Percentiles rank a stretch among this genome's conserved stretches.
phyloP scores from a whole-genome alignment of 1,140 invertebrate genomes.

The Lordiphosa collinella region DNA sequence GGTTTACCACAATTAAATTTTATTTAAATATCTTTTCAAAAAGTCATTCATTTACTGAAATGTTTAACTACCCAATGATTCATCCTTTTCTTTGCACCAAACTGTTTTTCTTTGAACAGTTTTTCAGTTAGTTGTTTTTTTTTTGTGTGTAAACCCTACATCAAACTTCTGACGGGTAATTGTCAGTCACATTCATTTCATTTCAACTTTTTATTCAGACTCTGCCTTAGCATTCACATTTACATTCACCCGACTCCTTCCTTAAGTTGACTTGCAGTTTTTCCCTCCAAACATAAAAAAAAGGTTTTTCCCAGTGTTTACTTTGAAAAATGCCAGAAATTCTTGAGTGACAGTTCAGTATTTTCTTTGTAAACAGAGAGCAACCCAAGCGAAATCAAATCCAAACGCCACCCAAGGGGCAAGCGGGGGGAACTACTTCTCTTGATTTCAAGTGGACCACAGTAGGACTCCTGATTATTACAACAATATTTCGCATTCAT shows the following conservation, averaged over 20 bases:
- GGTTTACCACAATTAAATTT: too few species aligned
- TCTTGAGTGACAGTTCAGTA: slow-evolving; percentile 69
- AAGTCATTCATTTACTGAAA: too few species aligned
- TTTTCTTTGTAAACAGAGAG: slow-evolving; percentile 12
- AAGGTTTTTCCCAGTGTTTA: slow-evolving; percentile 38
- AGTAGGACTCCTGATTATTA: slow-evolving; percentile 61
- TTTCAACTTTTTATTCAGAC: slow-evolving; percentile 9
- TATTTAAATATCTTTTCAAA: too few species aligned
- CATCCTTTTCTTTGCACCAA: too few species aligned
- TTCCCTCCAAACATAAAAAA: slow-evolving; percentile 9
- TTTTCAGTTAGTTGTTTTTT: background rate
- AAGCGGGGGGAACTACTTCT: slow-evolving; percentile 10
- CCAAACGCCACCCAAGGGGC: slow-evolving; percentile 52
- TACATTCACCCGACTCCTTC: slow-evolving; percentile 23
- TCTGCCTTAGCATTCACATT: slow-evolving; percentile 12
- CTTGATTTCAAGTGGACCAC: slow-evolving; percentile 52
- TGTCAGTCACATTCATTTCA: slow-evolving; percentile 60
- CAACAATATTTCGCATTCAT: slow-evolving; percentile 72
- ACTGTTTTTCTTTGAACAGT: too few species aligned
- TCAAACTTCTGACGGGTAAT: slow-evolving; percentile 69
- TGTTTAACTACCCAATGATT: too few species aligned
- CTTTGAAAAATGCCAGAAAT: slow-evolving; percentile 58
- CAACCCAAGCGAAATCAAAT: slow-evolving; percentile 40
- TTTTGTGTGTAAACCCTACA: slow-evolving; percentile 25
- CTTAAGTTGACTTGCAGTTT: slow-evolving; percentile 70